Base-by-base conservation (phyloP, 2,113 vertebrate genomes). In the Silurus meridionalis region DNA sequence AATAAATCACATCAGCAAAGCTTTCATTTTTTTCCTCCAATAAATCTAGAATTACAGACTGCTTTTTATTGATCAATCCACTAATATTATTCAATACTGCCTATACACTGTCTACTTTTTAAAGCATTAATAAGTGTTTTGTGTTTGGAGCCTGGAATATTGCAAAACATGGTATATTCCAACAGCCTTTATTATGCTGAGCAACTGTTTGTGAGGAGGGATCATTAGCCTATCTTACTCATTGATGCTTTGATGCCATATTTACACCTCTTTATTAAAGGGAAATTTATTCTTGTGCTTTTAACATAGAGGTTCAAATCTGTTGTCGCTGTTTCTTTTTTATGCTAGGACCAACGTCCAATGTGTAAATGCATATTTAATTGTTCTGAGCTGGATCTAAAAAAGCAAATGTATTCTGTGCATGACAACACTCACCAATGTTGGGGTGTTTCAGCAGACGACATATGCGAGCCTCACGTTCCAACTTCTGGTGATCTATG, bases 401-500 rank as follows among this genome's bases (percentile, higher is more conserved):
- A 46, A 6, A 28, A 19, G 60, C 7, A 23, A 6, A 53, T n/a
- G 8, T 55, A 58, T 23, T 53, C 17, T 23, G 58, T n/a, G 57
- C 57, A 23, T 46, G 17, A 15, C 0, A 0, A 50, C 5, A 80
- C 86, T 86, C 46, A 89, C 89, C 89, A 8, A 89, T 89, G 81
- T 89, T 89, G 9, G 89, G 14, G 82, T 89, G 81, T 71, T 89
- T 89, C 2, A 89, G 89, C 5, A 89, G 81, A 66, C 89, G 86
- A 25, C 89, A 89, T 77, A 89, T 89, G 48, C 89, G 74, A 48
- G 89, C 89, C 81, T 89, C 89, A 66, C 89, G 74, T 67, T 89
- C 89, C 80, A 89, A 37, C 77, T 89, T 89, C 80, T 89, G 89
- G 81, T 89, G 89, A 83, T 89, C 89, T 89, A 60, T 9, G 57